Conservation (phyloP, 2,797 vertebrate species). For the Staurois parvus region DNA sequence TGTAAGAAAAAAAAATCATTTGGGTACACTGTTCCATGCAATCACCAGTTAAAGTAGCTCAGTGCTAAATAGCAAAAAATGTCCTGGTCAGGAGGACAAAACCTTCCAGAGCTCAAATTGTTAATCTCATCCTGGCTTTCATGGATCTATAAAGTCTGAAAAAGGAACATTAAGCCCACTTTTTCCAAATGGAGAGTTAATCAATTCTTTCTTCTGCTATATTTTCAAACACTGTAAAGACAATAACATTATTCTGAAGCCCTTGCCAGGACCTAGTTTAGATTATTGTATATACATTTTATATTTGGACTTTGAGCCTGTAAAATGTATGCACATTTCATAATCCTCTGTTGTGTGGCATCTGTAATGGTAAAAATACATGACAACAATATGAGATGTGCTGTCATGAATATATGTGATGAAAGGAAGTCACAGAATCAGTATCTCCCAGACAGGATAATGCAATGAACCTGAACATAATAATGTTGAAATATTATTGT, state of each 20-base stretch:
- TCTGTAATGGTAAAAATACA: background rate
- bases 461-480: constrained; percentile 25
- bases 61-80: too few species aligned
- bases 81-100: too few species aligned
- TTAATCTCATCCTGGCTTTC: too few species aligned
- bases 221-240: background rate
- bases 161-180: too few species aligned
- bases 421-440: background rate
- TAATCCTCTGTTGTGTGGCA: background rate
- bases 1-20: too few species aligned
- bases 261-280: background rate
- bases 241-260: background rate
- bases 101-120: too few species aligned
- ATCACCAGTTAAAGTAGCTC: too few species aligned
- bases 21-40: too few species aligned
- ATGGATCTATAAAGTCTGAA: too few species aligned
- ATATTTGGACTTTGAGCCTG: background rate
- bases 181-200: background rate
- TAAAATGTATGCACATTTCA: background rate
- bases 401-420: background rate
- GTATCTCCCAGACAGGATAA: constrained; percentile 7
- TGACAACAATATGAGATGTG: constrained; percentile 1
- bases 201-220: background rate
- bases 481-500: constrained; percentile 29
- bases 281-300: background rate